Base-by-base conservation (phyloP, 2,888 invertebrate genomes). In the Bugulina stolonifera region DNA sequence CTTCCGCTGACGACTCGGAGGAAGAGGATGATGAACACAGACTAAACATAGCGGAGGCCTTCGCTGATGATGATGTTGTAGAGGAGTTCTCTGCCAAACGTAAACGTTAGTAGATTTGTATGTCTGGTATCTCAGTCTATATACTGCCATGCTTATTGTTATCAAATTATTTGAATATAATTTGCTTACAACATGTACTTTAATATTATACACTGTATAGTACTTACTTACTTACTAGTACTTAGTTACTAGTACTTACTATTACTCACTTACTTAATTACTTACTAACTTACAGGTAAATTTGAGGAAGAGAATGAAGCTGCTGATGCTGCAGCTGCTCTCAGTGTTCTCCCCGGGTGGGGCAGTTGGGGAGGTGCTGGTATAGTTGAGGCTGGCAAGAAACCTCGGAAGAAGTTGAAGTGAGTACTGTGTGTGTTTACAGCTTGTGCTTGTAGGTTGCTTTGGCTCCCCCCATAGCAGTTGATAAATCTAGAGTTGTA, bases 71-170 rank as follows among this genome's bases (percentile, higher is more conserved):
- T 25, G 52, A 35, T 29, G 32, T 70, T 23, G 29, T 32, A 10
- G 70, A 70, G 29, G 70, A 70, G 29, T 70, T 70, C 52, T 22
- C 70, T 32, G 32, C 64, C 27, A 2, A n/a, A 27, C 64, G 64
- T 64, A 64, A 64, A 64, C 27, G 64, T 64, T 52, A 10, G 52
- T 10, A 52, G 10, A 10, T 14, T 14, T 22, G 22, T 14, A 14
- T 22, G 22, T 52, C 22, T 52, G 22, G 52, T 14, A 52, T 14
- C 22, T 22, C 52, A 14, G 22, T 52, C 52, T 14, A 52, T 22
- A 14, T 14, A 52, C 10, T 52, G 52, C 52, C 22, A 14, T 52
- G 52, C 22, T 14, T 14, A 52, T 52, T 10, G 52, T 52, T 52
- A 52, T 52, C 52, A 52, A 52, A 10, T 52, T 52, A 52, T 52